Evolutionary conservation across 2,113 vertebrate species (phyloP), one percentile per base, ranked within the genome.

Genomic region (Calidris pygmaea): DNA sequence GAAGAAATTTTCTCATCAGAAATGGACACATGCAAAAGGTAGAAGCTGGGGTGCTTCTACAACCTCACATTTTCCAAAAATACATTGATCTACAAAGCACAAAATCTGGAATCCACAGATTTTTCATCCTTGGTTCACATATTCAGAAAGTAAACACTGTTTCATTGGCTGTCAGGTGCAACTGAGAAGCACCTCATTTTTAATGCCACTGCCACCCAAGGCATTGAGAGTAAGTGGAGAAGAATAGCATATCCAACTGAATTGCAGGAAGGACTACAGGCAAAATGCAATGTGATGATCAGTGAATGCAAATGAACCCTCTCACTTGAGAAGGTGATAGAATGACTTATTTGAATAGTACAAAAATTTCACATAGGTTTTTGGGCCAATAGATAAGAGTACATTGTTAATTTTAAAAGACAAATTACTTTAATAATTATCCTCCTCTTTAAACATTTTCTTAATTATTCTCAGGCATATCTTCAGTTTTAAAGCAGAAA

Each of bases 401-500:
- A 45, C 32, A 65, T 37, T 89, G 88, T 56, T 95, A 95, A 96
- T 85, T 95, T 94, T 76, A 95, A 75, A 91, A 73, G 70, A 79
- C 80, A 93, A 92, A 95, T 97, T 95, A 87, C 68, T 93, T 87
- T 32, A 92, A 92, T 90, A 94, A 94, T 94, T 93, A 97, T 41
- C 37, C 80, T 68, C 4, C 35, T 89, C 32, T 93, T 95, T 93
- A 85, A 92, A 90, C 7, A 85, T 68, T 89, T 95, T 87, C 76
- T 89, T 96, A 87, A 95, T 95, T 93, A 89, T 45, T 85, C 65
- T 84, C 30, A 75, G 30, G n/a, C 66, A 39, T 91, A 90, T 95
- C 87, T 95, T 82, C 59, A 82, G 45, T 90, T 93, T 92, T 91
- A 92, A 96, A 83, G 50, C 48, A 77, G 53, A 91, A 93, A 92